Evolutionary conservation across 53 echinoderm and acorn worm genomes (phyloP), one percentile per base, ranked within the genome.

Genomic region (Pentamera pediparva): DNA sequence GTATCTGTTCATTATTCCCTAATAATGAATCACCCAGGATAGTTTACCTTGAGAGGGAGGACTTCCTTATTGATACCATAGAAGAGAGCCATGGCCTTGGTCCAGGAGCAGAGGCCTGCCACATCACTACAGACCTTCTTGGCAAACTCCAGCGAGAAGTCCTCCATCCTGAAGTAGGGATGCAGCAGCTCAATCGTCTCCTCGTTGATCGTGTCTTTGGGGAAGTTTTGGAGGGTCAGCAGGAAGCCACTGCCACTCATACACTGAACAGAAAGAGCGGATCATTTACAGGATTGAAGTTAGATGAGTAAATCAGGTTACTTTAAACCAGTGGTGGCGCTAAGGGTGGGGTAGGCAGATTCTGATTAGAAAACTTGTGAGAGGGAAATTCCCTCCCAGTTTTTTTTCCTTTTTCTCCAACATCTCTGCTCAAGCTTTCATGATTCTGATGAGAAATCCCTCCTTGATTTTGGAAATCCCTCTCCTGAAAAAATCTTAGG

Each of bases 41-140:
- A 10, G 43, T 41, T 41, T 52, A 98, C 98, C 89, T 98, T 98
- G 0, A 98, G 84, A 2, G 98, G 98, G 51, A 98, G 61, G 3
- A 98, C 98, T 74, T 98, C 98, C 40, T 89, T 98, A 76, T 98
- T 98, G 81, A 98, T 98, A 18, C 88, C 62, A 78, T 75, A 98
- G 84, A 98, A 98, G 29, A 80, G 70, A n/a, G 98, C 81, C 98
- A 98, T 98, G 27, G 98, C 98, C 70, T 86, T 53, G 12, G 98
- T 88, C 98, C 98, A 98, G 8, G 91, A 91, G 81, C 86, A 86
- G 17, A 98, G 81, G 5, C 98, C 98, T 34, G 98, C 98, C 41
- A 98, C 91, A 79, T 98, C 98, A 63, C 98, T 79, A 78, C 98
- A 98, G 6, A 92, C 91, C 65, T 98, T 98, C 98, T 98, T 98